Evolutionary conservation across 1,140 invertebrate species (phyloP).

Genomic region (Sitophilus oryzae): DNA sequence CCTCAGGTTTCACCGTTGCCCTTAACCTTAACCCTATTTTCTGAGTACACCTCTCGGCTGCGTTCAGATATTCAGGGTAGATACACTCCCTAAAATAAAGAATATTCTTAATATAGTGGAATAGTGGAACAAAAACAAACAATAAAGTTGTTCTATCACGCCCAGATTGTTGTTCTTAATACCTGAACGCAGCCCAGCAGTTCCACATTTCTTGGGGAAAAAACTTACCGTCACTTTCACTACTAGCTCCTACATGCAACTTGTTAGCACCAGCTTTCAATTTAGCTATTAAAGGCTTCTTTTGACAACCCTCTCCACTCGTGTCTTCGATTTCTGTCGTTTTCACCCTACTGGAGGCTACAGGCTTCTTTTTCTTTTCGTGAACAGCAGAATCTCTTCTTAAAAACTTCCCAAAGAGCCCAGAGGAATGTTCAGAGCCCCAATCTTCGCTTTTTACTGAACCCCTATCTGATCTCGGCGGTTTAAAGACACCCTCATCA

Average conservation of each 20-base stretch:
- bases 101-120: neutral
- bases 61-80: too few relatives aligned
- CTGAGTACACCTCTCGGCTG: too few relatives aligned
- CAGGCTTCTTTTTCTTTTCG: conserved; percentile 40
- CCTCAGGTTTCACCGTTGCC: too few relatives aligned
- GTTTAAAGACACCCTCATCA: conserved; percentile 43
- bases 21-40: too few relatives aligned
- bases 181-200: neutral
- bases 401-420: conserved; percentile 62
- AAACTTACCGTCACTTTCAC: conserved; percentile 60
- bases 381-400: conserved; percentile 55
- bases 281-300: conserved; percentile 62
- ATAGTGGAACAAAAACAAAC: conserved; percentile 1
- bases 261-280: conserved; percentile 63
- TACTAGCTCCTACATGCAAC: conserved; percentile 53
- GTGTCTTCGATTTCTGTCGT: conserved; percentile 30
- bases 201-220: too few relatives aligned
- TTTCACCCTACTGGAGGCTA: conserved; percentile 34
- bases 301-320: conserved; percentile 26
- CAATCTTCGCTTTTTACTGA: conserved; percentile 68
- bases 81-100: too few relatives aligned
- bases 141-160: too few relatives aligned
- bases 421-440: conserved; percentile 65
- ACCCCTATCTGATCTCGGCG: conserved; percentile 47
- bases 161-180: too few relatives aligned